Conservation (phyloP, 2,888 invertebrate species). For the Campaea margaritaria region DNA sequence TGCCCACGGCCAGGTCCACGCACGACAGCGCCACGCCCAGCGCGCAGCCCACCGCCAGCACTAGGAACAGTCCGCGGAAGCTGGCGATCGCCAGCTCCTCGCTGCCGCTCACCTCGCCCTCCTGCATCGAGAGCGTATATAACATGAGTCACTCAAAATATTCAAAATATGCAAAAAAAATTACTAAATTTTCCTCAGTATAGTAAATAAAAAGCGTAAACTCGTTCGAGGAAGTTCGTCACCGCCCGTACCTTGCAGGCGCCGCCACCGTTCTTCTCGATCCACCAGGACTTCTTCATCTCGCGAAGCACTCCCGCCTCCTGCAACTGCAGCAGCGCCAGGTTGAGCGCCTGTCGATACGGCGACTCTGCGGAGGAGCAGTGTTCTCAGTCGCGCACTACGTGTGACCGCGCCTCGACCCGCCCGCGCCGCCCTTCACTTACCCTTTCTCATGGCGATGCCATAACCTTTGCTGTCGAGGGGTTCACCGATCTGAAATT, state of each 20-base stretch:
- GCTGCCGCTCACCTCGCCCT: constrained; percentile 62
- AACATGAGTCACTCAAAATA: not conserved
- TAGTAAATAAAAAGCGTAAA: too few species aligned
- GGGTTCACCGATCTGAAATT: constrained; percentile 87
- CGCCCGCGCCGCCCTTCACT: constrained; percentile 38
- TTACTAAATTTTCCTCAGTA: too few species aligned
- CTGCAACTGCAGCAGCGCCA: constrained; percentile 93
- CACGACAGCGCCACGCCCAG: constrained; percentile 88
- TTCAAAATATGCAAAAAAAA: too few species aligned
- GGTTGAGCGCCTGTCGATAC: constrained; percentile 91
- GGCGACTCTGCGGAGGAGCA: constrained; percentile 83
- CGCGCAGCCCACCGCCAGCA: constrained; percentile 88
- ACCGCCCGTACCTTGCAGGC: constrained; percentile 85
- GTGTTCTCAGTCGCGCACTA: not conserved
- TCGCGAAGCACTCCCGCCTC: constrained; percentile 91
- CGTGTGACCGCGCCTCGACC: not conserved
- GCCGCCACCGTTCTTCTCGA: constrained; percentile 91
- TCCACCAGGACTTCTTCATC: constrained; percentile 96
- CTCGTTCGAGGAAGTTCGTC: too few species aligned
- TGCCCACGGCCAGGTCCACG: constrained; percentile 82
- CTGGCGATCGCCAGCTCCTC: constrained; percentile 87
- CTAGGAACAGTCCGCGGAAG: constrained; percentile 92
- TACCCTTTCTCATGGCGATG: constrained; percentile 93
- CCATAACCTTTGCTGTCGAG: constrained; percentile 95
- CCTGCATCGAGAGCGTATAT: constrained; percentile 48